Conservation (phyloP, 2,113 vertebrate genomes). For the Brachyistius frenatus region DNA sequence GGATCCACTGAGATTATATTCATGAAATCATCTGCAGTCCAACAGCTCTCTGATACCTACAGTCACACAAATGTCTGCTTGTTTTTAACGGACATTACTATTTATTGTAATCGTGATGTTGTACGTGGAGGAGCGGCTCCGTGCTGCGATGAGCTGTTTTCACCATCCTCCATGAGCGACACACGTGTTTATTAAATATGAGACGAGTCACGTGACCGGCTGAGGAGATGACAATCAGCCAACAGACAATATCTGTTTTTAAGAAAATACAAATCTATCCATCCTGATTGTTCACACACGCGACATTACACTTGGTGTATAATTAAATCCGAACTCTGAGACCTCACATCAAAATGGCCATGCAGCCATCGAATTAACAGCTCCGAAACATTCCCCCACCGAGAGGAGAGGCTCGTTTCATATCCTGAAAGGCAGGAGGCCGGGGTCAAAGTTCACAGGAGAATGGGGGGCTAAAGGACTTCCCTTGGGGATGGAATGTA, state of each 20-base stretch:
- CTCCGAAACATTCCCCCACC: conserved; percentile 59
- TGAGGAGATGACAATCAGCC: background rate
- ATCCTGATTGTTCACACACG: background rate
- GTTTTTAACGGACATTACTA: background rate
- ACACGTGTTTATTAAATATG: conserved; percentile 11
- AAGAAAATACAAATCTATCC: background rate
- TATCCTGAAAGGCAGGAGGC: conserved; percentile 77
- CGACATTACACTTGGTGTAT: background rate
- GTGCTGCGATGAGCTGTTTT: conserved; percentile 7
- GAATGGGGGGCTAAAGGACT: conserved; percentile 45
- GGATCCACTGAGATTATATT: background rate
- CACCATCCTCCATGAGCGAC: conserved; percentile 4
- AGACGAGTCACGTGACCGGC: background rate
- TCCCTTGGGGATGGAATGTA: conserved; percentile 74
- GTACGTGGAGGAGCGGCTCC: background rate
- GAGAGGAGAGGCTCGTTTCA: conserved; percentile 75
- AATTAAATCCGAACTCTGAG: conserved; percentile 1
- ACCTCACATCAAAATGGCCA: conserved; percentile 35
- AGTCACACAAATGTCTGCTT: background rate
- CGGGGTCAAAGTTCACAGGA: conserved; percentile 81
- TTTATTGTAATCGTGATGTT: background rate
- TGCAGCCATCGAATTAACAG: conserved; percentile 33
- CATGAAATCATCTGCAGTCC: background rate
- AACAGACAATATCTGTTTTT: background rate
- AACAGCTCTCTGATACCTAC: background rate